phyloP scores from a whole-genome alignment of 2,797 vertebrate genomes.

The Alca torda region DNA sequence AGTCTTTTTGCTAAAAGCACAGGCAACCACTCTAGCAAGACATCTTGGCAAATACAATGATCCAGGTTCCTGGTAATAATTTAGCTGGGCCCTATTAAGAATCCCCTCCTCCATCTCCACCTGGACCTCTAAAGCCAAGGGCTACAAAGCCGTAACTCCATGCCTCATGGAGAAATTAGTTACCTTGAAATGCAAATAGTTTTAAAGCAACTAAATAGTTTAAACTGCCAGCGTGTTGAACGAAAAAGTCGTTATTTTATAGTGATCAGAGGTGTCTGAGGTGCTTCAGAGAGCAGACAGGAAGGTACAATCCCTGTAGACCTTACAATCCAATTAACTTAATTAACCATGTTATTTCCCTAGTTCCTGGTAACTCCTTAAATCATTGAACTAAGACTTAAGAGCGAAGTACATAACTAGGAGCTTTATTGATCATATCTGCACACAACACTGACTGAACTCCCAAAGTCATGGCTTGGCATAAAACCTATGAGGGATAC shows the following conservation, averaged over 20 bases:
- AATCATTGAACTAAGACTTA: slow-evolving; percentile 43
- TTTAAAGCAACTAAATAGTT: background rate
- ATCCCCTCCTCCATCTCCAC: background rate
- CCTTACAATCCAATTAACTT: slow-evolving; percentile 43
- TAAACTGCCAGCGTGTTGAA: background rate
- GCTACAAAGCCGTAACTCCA: background rate
- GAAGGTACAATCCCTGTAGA: slow-evolving; percentile 8
- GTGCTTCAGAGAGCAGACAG: slow-evolving; percentile 1
- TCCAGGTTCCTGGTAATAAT: background rate
- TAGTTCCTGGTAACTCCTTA: slow-evolving; percentile 40
- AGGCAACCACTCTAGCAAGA: background rate
- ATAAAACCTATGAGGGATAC: background rate
- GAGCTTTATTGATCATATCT: slow-evolving; percentile 46
- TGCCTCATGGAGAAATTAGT: background rate
- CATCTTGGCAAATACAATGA: background rate
- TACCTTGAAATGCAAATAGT: background rate
- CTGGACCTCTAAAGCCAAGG: background rate
- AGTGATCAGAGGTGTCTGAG: slow-evolving; percentile 9
- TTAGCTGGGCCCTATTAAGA: background rate
- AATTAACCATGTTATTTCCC: slow-evolving; percentile 59
- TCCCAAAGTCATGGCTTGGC: background rate
- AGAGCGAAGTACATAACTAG: slow-evolving; percentile 16
- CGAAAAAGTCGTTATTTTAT: slow-evolving; percentile 20
- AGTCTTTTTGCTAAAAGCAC: background rate
- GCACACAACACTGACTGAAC: background rate